Conservation (phyloP, 2,113 vertebrate genomes). For the Hippocampus zosterae region DNA sequence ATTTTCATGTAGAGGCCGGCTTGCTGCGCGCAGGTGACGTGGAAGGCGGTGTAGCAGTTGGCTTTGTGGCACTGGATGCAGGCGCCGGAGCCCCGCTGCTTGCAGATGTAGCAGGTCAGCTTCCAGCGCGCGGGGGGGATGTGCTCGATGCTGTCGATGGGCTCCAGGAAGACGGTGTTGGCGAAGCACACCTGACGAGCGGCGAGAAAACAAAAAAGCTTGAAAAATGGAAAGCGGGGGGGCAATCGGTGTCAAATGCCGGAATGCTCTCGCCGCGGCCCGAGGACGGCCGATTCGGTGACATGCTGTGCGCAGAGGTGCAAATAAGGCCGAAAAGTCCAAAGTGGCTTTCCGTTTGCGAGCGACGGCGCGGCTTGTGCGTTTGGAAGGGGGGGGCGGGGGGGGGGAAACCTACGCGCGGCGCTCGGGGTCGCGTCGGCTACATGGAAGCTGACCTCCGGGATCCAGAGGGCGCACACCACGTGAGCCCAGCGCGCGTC, state of each 20-base stretch:
- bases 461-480: conserved; percentile 98
- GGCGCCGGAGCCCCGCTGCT: conserved; percentile 93
- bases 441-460: conserved; percentile 73
- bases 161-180: conserved; percentile 97
- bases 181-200: conserved; percentile 87
- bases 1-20: conserved; percentile 99
- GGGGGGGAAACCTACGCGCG: no score
- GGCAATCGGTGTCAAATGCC: not conserved
- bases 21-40: conserved; percentile 97
- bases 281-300: no score
- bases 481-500: conserved; percentile 97
- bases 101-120: conserved; percentile 98
- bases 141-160: conserved; percentile 98
- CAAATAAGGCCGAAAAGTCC: no score
- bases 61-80: conserved; percentile 99
- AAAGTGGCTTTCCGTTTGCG: no score
- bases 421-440: no score
- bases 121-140: conserved; percentile 97
- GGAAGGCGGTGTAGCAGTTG: conserved; percentile 98
- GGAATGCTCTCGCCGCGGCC: no score
- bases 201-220: not conserved
- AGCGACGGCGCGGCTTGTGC: no score
- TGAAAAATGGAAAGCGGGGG: not conserved
- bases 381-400: no score
- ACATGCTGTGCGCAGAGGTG: no score